A percentile compares a stretch with the other conserved stretches of the same genome.
phyloP scores from a whole-genome alignment of 1,140 invertebrate genomes.

The Drosophila ambigua region DNA sequence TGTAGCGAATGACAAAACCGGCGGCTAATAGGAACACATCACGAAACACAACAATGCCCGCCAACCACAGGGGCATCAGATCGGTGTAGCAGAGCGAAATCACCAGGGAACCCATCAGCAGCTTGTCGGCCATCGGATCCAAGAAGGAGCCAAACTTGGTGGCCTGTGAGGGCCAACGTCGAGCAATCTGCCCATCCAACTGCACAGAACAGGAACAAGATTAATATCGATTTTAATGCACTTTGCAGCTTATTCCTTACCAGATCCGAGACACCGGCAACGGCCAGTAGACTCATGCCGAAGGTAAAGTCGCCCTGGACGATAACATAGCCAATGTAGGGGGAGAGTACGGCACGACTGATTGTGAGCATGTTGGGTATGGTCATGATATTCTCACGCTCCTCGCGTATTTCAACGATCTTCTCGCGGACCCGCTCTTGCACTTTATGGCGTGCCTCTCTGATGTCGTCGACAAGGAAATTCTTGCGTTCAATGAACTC shows the following conservation, averaged over 20 bases:
- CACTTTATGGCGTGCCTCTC: slow-evolving; percentile 87
- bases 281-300: slow-evolving; percentile 89
- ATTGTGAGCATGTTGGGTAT: slow-evolving; percentile 96
- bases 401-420: slow-evolving; percentile 87
- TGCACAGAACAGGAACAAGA: slow-evolving; percentile 83
- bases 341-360: slow-evolving; percentile 92
- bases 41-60: slow-evolving; percentile 91
- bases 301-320: slow-evolving; percentile 89
- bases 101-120: slow-evolving; percentile 95
- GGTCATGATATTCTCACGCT: slow-evolving; percentile 95
- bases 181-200: slow-evolving; percentile 98
- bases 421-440: slow-evolving; percentile 86
- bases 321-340: slow-evolving; percentile 93
- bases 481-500: slow-evolving; percentile 87
- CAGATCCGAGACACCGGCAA: slow-evolving; percentile 93
- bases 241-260: slow-evolving; percentile 85
- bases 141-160: slow-evolving; percentile 96
- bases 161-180: slow-evolving; percentile 94
- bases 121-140: slow-evolving; percentile 99
- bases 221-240: no score
- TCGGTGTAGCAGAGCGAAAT: slow-evolving; percentile 93
- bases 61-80: slow-evolving; percentile 94
- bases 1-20: slow-evolving; percentile 95
- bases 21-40: slow-evolving; percentile 92
- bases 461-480: slow-evolving; percentile 87